Conservation (phyloP, 2,888 invertebrate species). For the Morpho helenor region DNA sequence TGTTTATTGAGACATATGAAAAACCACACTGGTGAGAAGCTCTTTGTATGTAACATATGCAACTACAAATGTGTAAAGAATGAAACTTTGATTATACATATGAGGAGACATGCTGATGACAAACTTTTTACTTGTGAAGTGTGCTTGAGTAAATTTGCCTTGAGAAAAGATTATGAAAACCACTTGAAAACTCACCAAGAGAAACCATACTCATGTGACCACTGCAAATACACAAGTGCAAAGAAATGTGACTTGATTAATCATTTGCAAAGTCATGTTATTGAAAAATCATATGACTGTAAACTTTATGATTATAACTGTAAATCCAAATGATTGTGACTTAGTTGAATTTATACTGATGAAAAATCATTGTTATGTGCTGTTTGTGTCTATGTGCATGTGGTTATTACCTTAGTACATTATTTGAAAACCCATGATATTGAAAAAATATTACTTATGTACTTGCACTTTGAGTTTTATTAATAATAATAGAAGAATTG, state of each 20-base stretch:
- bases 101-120: background rate
- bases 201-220: background rate
- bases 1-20: background rate
- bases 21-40: background rate
- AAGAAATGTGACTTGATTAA: background rate
- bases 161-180: background rate
- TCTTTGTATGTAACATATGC: background rate
- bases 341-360: too few relatives aligned
- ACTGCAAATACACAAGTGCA: background rate
- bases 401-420: too few relatives aligned
- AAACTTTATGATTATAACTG: background rate
- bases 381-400: too few relatives aligned
- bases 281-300: too few relatives aligned
- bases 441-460: too few relatives aligned
- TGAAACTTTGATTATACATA: background rate
- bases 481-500: too few relatives aligned
- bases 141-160: too few relatives aligned
- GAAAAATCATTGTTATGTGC: too few relatives aligned
- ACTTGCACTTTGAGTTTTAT: too few relatives aligned
- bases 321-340: too few relatives aligned
- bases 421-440: too few relatives aligned
- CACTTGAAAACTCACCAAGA: background rate
- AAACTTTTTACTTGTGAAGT: background rate
- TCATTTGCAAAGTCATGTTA: background rate
- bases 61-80: background rate